Evolutionary conservation across 2,797 vertebrate genomes (phyloP).

Genomic region (Macropodus opercularis): DNA sequence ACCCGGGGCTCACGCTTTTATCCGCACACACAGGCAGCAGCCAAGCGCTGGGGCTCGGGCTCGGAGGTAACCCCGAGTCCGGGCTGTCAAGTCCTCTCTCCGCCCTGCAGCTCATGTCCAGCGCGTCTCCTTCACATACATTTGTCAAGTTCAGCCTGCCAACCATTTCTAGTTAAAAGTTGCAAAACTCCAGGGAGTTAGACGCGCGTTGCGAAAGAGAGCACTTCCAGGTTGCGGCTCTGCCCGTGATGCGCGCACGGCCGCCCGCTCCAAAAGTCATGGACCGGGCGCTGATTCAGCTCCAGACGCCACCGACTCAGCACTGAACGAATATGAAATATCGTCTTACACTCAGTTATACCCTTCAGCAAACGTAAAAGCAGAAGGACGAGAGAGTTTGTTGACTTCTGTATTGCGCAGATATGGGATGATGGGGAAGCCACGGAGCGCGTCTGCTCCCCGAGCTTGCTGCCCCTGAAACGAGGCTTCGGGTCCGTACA

Average conservation of each 20-base stretch:
- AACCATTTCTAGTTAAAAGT: slow-evolving; percentile 83
- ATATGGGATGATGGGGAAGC: slow-evolving; percentile 1
- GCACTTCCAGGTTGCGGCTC: slow-evolving; percentile 21
- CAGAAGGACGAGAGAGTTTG: neutral
- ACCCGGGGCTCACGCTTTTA: slow-evolving; percentile 68
- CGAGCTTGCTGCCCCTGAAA: slow-evolving; percentile 53
- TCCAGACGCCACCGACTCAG: too few relatives aligned
- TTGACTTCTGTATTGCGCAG: neutral
- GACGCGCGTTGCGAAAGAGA: slow-evolving; percentile 32
- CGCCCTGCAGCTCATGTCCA: slow-evolving; percentile 89
- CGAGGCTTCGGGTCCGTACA: slow-evolving; percentile 34
- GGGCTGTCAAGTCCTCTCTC: slow-evolving; percentile 92
- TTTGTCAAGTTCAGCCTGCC: slow-evolving; percentile 90
- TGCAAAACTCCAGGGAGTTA: slow-evolving; percentile 38
- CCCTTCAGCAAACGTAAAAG: too few relatives aligned
- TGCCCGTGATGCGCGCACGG: slow-evolving; percentile 28
- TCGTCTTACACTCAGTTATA: neutral
- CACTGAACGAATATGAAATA: neutral
- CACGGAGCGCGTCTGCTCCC: slow-evolving; percentile 50
- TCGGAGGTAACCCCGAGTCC: slow-evolving; percentile 92
- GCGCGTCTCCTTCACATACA: slow-evolving; percentile 86
- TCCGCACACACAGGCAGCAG: slow-evolving; percentile 76
- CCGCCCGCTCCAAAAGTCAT: slow-evolving; percentile 33
- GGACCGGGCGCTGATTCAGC: slow-evolving; percentile 3
- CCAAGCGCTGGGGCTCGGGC: slow-evolving; percentile 89